Percentiles rank a stretch among this genome's conserved stretches.
These are phyloP conservation scores for Chrysolina haemoptera DNA, from an alignment of 2,888 invertebrate genomes.

Conservation along the genomic window DNA sequence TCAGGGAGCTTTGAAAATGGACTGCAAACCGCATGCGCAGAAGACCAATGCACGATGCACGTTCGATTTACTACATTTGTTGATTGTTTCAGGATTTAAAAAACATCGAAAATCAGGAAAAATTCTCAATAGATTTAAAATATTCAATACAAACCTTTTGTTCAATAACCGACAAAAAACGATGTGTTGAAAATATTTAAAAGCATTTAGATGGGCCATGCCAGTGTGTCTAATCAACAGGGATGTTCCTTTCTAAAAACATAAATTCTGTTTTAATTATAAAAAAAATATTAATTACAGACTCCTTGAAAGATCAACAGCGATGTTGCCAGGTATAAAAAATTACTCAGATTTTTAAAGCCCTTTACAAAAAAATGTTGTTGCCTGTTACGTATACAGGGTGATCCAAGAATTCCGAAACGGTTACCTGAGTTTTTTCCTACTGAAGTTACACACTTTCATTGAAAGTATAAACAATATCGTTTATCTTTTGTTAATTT, in stretches of 20 bases:
- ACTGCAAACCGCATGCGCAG: conserved; percentile 14
- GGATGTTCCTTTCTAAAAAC: too few relatives aligned
- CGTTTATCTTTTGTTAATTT: too few relatives aligned
- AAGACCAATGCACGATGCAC: conserved; percentile 18
- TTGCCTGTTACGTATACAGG: not conserved
- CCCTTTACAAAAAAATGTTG: too few relatives aligned
- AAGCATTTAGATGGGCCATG: too few relatives aligned
- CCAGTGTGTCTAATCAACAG: too few relatives aligned
- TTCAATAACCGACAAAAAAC: too few relatives aligned
- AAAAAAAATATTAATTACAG: too few relatives aligned
- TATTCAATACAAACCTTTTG: too few relatives aligned
- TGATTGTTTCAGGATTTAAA: conserved; percentile 7
- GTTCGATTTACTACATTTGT: conserved; percentile 17
- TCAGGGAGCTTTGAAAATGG: not conserved
- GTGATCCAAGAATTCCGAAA: not conserved
- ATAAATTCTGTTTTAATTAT: too few relatives aligned
- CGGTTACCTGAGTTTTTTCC: not conserved
- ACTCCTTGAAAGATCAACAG: not conserved
- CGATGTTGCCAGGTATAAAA: conserved; percentile 9
- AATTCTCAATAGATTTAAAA: too few relatives aligned
- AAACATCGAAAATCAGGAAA: conserved; percentile 16
- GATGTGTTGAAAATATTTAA: too few relatives aligned
- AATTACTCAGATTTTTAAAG: not conserved
- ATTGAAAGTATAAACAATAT: not conserved
- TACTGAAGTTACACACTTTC: not conserved